These are phyloP conservation scores for Idris sp. DNA, from an alignment of 1,140 invertebrate species.

Conservation along the genomic window DNA sequence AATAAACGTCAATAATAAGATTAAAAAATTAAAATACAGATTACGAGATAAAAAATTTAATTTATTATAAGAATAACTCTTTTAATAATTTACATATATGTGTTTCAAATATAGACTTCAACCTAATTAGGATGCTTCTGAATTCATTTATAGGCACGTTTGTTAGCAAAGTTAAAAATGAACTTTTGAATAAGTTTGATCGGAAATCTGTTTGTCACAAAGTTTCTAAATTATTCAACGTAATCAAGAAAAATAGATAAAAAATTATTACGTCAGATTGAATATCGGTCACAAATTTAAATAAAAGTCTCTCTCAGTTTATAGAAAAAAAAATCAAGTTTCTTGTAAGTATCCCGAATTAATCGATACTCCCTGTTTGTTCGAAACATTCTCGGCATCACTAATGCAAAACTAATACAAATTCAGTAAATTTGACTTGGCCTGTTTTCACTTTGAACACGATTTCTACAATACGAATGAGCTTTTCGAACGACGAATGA, in stretches of 20 bases:
- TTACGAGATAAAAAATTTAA: too few species aligned
- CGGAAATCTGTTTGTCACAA: too few species aligned
- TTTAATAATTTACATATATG: too few species aligned
- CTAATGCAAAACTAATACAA: conserved; percentile 56
- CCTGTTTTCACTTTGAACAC: conserved; percentile 45
- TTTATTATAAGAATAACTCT: too few species aligned
- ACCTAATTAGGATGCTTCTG: too few species aligned
- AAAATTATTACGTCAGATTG: conserved; percentile 13
- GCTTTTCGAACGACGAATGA: conserved; percentile 34
- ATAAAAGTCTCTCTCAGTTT: conserved; percentile 13
- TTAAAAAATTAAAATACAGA: too few species aligned
- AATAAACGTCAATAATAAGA: too few species aligned
- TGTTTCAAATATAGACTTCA: too few species aligned
- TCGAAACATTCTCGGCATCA: conserved; percentile 34
- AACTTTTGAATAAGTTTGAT: too few species aligned
- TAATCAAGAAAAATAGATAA: conserved; percentile 22
- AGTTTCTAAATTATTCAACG: conserved; percentile 16
- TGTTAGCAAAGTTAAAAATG: too few species aligned
- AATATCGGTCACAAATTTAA: conserved; percentile 12
- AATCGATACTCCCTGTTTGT: conserved; percentile 34
- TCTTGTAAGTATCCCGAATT: conserved; percentile 31
- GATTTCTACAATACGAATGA: conserved; percentile 53
- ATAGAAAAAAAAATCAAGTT: conserved; percentile 30
- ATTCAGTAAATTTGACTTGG: conserved; percentile 44
- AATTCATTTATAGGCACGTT: too few species aligned